Base-by-base conservation (phyloP, 2,888 invertebrate species). In the Drosophila koepferae region DNA sequence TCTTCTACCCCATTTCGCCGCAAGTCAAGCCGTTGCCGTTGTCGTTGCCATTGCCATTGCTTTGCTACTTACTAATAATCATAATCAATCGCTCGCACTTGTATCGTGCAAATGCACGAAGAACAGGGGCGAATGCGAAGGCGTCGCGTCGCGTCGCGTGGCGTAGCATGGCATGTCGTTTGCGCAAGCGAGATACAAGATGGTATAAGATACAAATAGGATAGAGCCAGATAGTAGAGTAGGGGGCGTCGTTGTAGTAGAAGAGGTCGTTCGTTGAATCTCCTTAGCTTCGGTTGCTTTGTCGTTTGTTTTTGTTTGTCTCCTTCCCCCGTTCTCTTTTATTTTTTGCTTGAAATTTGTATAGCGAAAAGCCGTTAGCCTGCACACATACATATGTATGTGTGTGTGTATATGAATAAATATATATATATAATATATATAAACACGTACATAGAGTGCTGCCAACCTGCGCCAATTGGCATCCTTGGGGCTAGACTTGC, bases 61-160 rank as follows among this genome's bases (percentile, higher is more conserved):
- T 71, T 81, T 81, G 81, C 83, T 81, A 89, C 81, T 77, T 80
- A 80, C 89, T 86, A 86, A 86, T 88, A 86, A 86, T 86, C 89
- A 86, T 89, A 86, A 86, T 89, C 86, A 86, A 86, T 86, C 87
- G 86, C 81, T 82, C 85, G 87, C 86, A 89, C 86, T 86, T 89
- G 89, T 86, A 80, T 86, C 84, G 74, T 74, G 83, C 69, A 80
- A 88, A 81, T 81, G 82, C 73, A 70, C 79, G 77, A 74, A 65
- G 66, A 67, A 46, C 66, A 67, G 60, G 44, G 49, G 60, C 53
- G 23, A 61, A 61, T 63, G 59, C 55, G 53, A 53, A 53, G 63
- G 49, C 63, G 67, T 54, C 46, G 56, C 48, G 59, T 62, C 46
- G 59, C 53, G 12, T 63, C 36, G 43, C 38, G 38, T 40, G 48